Evolutionary conservation across 2,113 vertebrate species (phyloP).

Genomic region (Camelus bactrianus): DNA sequence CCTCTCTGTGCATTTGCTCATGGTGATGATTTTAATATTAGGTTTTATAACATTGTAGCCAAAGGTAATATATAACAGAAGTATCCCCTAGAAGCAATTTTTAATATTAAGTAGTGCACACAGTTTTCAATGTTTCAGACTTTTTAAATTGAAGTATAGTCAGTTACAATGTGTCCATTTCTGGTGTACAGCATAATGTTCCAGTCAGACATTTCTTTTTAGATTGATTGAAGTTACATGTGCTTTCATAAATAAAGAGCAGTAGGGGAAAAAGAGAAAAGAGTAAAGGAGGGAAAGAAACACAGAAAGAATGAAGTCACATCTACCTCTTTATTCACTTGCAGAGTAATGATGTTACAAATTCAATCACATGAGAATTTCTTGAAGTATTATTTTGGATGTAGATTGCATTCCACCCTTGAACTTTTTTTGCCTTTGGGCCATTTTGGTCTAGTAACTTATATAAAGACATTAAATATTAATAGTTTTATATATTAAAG

Average conservation of each 20-base stretch:
- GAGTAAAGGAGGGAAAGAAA: too few relatives aligned
- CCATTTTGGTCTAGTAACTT: constrained; percentile 12
- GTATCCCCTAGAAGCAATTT: background rate
- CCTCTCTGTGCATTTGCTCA: background rate
- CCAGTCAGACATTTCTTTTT: background rate
- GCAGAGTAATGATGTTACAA: background rate
- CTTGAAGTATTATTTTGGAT: background rate
- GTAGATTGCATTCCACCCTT: background rate
- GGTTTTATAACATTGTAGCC: background rate
- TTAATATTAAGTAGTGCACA: background rate
- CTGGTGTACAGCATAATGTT: too few relatives aligned
- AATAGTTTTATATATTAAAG: constrained; percentile 11
- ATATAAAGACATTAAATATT: constrained; percentile 13
- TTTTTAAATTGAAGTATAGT: background rate
- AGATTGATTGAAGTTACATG: background rate
- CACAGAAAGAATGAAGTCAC: background rate
- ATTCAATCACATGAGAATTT: background rate
- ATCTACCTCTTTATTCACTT: background rate
- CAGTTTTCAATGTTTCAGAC: background rate
- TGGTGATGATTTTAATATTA: background rate
- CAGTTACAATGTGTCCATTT: too few relatives aligned
- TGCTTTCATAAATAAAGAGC: background rate
- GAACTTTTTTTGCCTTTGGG: background rate
- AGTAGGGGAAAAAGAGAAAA: too few relatives aligned
- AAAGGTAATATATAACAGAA: background rate